These are phyloP conservation scores for Otocyon megalotis DNA, from an alignment of 2,113 vertebrate species.

Conservation along the genomic window DNA sequence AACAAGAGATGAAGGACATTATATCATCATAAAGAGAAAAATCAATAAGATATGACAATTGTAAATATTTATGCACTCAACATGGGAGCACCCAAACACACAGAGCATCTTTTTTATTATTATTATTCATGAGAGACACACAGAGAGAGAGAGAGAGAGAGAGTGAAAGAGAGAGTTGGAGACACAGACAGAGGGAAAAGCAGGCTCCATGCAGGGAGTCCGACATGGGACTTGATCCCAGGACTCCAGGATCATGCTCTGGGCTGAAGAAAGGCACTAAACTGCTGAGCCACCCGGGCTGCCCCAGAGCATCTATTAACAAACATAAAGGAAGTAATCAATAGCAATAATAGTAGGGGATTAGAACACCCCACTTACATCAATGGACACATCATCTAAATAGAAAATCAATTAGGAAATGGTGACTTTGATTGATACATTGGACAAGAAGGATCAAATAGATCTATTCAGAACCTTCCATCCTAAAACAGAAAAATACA, in stretches of 20 bases:
- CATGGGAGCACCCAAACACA: background rate
- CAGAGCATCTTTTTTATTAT: background rate
- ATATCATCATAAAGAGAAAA: too few species aligned
- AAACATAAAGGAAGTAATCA: background rate
- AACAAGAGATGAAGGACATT: too few species aligned
- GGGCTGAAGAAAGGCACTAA: too few species aligned
- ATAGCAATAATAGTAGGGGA: background rate
- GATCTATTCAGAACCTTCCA: background rate
- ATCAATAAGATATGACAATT: background rate
- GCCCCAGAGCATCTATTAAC: background rate
- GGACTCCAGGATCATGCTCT: too few species aligned
- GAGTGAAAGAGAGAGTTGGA: too few species aligned
- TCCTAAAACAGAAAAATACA: background rate
- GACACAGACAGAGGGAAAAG: too few species aligned
- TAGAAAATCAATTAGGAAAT: background rate
- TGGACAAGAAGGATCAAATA: background rate
- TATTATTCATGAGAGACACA: too few species aligned
- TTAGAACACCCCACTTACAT: background rate
- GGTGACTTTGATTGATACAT: background rate
- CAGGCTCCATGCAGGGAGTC: too few species aligned
- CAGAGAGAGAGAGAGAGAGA: too few species aligned
- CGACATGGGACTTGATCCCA: too few species aligned
- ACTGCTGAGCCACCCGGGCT: too few species aligned
- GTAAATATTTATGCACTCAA: background rate
- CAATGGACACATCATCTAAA: background rate